Base-by-base conservation (phyloP, 2,797 vertebrate species). In the Phaenicophaeus curvirostris region DNA sequence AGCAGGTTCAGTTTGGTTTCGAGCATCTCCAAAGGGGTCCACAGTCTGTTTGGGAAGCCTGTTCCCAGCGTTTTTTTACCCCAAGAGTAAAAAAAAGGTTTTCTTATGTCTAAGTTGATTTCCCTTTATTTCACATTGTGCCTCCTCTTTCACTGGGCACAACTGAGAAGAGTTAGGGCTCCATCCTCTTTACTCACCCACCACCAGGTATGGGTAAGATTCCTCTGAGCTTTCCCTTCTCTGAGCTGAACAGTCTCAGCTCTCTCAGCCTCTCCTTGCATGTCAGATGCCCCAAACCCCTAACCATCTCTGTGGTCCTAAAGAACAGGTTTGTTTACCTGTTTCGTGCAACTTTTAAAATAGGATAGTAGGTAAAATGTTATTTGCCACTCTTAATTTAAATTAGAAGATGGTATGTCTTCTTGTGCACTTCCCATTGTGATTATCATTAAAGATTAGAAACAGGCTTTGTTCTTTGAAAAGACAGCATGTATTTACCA, bases 1-100 rank as follows among this genome's bases (percentile, higher is more conserved):
- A 67, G 39, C 16, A 83, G 23, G 42, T 53, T 15, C n/a, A 30
- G 39, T 17, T 48, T 73, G 53, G 23, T 76, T 73, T 13, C 55
- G 39, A 53, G 35, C 23, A 33, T 28, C 65, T 76, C 21, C 53
- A 51, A 42, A 27, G 8, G 84, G 77, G 2, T 14, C 35, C 30
- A 53, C 53, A 53, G 6, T 31, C 9, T 57, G 33, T 48, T 50
- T 27, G 17, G 6, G 11, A 5, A 75, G 27, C 8, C 4, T 33
- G 1, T 37, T 81, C 35, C 30, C 15, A 33, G 21, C 69, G 35
- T 1, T 57, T 41, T 42, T 44, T 37, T 33, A 50, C 11, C 7
- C 20, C 31, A 80, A 28, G 2, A 42, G 6, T 17, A 31, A 16
- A 16, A 48, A 48, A 41, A 11, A 1, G 3, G 0, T 44, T 41